phyloP scores from a whole-genome alignment of 1,140 invertebrate species.

The Aradophagus sp. region DNA sequence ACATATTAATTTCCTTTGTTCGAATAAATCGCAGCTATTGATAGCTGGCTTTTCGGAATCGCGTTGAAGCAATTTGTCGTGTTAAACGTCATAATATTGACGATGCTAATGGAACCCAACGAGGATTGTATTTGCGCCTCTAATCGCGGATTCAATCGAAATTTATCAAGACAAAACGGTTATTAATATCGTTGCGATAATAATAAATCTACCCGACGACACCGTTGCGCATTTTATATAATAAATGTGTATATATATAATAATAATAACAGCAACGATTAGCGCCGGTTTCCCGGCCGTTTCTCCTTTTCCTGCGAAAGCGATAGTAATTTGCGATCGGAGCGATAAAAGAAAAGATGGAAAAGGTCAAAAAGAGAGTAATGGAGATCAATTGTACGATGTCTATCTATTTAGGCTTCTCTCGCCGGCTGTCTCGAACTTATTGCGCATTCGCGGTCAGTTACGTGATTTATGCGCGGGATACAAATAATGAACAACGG shows the following conservation, averaged over 20 bases:
- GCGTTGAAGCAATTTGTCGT: too few relatives aligned
- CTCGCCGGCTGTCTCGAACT: slow-evolving; percentile 29
- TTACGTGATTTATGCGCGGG: slow-evolving; percentile 51
- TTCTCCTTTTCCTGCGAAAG: slow-evolving; percentile 40
- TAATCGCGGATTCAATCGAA: too few relatives aligned
- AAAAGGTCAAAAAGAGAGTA: slow-evolving; percentile 53
- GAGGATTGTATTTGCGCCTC: too few relatives aligned
- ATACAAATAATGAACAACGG: slow-evolving; percentile 35
- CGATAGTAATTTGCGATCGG: slow-evolving; percentile 32
- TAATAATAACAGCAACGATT: slow-evolving; percentile 8
- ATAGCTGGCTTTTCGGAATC: too few relatives aligned
- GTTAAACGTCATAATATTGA: too few relatives aligned
- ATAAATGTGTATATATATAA: too few relatives aligned
- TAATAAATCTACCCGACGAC: too few relatives aligned
- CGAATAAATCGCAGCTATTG: too few relatives aligned
- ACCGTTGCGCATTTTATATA: neutral
- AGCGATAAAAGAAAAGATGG: slow-evolving; percentile 35
- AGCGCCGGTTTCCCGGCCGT: slow-evolving; percentile 1
- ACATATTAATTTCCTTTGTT: too few relatives aligned
- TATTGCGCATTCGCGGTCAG: slow-evolving; percentile 56
- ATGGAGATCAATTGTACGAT: slow-evolving; percentile 53
- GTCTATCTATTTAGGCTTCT: slow-evolving; percentile 52
- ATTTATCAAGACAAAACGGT: too few relatives aligned
- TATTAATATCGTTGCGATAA: too few relatives aligned
- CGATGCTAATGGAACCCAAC: too few relatives aligned